A percentile compares a stretch with the other conserved stretches of the same genome.
phyloP scores from a whole-genome alignment of 2,888 invertebrate genomes.

The Megaustenia siamemsis region DNA sequence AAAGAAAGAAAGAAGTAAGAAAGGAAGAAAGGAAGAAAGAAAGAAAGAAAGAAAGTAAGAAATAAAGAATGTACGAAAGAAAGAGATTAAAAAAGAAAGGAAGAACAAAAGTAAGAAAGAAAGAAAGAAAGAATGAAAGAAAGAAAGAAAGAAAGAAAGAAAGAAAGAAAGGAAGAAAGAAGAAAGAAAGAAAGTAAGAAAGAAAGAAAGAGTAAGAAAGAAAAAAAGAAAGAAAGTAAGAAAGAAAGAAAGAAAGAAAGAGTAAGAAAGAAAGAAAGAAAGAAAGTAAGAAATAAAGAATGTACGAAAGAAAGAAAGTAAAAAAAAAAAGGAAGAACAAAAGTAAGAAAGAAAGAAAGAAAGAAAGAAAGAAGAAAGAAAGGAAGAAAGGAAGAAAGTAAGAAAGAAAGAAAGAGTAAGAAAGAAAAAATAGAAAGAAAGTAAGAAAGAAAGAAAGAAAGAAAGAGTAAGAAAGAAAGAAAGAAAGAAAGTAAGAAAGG shows the following conservation, averaged over 20 bases:
- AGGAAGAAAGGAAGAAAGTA: neutral
- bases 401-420: neutral
- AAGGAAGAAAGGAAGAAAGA: too few species aligned
- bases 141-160: too few species aligned
- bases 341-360: neutral
- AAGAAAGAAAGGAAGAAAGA: too few species aligned
- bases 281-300: neutral
- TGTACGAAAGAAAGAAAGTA: neutral
- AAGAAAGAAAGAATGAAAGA: too few species aligned
- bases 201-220: conserved; percentile 19
- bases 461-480: conserved; percentile 2
- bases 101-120: too few species aligned
- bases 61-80: too few species aligned
- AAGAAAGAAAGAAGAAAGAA: conserved; percentile 15
- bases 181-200: neutral
- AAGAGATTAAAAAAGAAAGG: too few species aligned
- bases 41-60: too few species aligned
- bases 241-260: neutral
- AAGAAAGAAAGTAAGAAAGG: neutral
- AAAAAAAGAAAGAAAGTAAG: neutral
- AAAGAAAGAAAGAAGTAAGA: too few species aligned
- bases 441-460: neutral
- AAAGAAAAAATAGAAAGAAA: neutral
- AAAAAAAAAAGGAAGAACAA: too few species aligned
- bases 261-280: too few species aligned